A percentile compares a stretch with the other conserved stretches of the same genome.
These are phyloP conservation scores for Temnothorax ravouxi DNA, from an alignment of 2,888 invertebrate species.

Conservation along the genomic window DNA sequence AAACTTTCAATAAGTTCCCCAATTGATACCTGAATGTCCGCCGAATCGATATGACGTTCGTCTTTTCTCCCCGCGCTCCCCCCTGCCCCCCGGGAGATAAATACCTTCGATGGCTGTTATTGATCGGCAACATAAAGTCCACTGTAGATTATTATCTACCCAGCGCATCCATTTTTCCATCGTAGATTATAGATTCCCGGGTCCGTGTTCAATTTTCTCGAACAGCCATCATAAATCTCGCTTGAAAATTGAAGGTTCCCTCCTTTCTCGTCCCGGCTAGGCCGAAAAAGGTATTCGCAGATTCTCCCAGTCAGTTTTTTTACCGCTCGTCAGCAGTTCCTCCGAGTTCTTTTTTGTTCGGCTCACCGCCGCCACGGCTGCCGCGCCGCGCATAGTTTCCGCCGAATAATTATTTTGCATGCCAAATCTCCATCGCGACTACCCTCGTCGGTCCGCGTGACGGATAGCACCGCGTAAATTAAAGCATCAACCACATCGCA, in stretches of 20 bases:
- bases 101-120: conserved; percentile 63
- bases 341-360: conserved; percentile 43
- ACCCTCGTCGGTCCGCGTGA: conserved; percentile 29
- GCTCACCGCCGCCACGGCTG: not conserved
- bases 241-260: conserved; percentile 70
- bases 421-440: conserved; percentile 44
- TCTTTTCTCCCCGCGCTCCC: conserved; percentile 2
- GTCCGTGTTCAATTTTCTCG: conserved; percentile 75
- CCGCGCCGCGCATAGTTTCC: conserved; percentile 26
- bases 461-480: conserved; percentile 50
- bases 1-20: conserved; percentile 53
- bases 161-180: conserved; percentile 69
- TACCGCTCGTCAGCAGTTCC: conserved; percentile 47
- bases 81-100: conserved; percentile 45
- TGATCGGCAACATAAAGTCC: conserved; percentile 72
- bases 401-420: conserved; percentile 52
- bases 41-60: conserved; percentile 44
- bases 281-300: conserved; percentile 47
- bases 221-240: conserved; percentile 71
- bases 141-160: conserved; percentile 72
- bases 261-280: conserved; percentile 42
- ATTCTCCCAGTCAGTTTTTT: conserved; percentile 47
- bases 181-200: conserved; percentile 72
- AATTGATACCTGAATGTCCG: conserved; percentile 53
- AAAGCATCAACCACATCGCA: conserved; percentile 41